Evolutionary conservation across 2,113 vertebrate species (phyloP).

Genomic region (Oryctolagus cuniculus): mOryCun1.1 NC_091447.1:11068001-11068500

Average conservation of each 20-base stretch:
- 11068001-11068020: not conserved
- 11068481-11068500: not conserved
- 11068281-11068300: not conserved
- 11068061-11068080: not conserved
- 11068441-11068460: not conserved
- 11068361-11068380: conserved; percentile 1
- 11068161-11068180: not conserved
- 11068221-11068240: not conserved
- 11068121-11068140: not conserved
- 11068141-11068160: not conserved
- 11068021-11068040: not conserved
- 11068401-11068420: not conserved
- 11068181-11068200: not conserved
- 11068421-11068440: not conserved
- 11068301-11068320: rapidly evolving
- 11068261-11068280: not conserved
- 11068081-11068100: not conserved
- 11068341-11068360: not conserved
- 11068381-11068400: too few species aligned
- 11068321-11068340: not conserved
- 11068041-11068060: too few species aligned
- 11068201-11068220: not conserved
- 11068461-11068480: not conserved
- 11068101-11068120: not conserved
- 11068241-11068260: not conserved